Evolutionary conservation across 1,140 invertebrate genomes (phyloP).

Genomic region (Papilio xuthus): DNA sequence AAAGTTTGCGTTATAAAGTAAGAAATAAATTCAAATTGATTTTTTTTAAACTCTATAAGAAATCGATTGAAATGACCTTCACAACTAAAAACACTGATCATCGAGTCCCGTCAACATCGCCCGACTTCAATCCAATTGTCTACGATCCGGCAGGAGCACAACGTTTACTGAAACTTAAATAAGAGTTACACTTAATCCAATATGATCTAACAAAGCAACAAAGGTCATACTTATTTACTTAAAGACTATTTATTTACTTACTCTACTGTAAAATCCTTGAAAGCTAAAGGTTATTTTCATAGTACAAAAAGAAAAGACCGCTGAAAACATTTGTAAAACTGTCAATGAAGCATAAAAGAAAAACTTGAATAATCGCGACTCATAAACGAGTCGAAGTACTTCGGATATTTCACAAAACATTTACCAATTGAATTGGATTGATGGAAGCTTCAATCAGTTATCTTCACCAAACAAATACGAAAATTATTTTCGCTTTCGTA

Average conservation of each 20-base stretch:
- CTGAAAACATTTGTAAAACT: neutral
- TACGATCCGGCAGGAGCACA: neutral
- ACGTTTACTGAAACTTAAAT: neutral
- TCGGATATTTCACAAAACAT: conserved; percentile 8
- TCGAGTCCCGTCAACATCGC: neutral
- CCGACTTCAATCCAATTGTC: neutral
- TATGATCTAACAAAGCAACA: neutral
- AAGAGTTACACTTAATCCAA: neutral
- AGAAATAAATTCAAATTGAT: neutral
- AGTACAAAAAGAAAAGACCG: neutral
- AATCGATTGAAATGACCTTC: neutral
- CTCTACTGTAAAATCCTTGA: neutral
- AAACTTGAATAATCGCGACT: neutral
- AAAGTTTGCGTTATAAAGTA: too few relatives aligned
- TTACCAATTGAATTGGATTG: neutral
- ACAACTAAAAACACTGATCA: neutral
- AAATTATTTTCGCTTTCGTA: neutral
- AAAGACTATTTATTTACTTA: too few relatives aligned
- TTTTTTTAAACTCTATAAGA: neutral
- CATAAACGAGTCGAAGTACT: neutral
- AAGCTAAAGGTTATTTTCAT: neutral
- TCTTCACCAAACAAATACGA: neutral
- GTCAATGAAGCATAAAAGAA: neutral
- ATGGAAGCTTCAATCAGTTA: neutral
- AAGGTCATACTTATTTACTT: neutral